Conservation (phyloP, 2,797 vertebrate species). For the Simalia tracyae region DNA sequence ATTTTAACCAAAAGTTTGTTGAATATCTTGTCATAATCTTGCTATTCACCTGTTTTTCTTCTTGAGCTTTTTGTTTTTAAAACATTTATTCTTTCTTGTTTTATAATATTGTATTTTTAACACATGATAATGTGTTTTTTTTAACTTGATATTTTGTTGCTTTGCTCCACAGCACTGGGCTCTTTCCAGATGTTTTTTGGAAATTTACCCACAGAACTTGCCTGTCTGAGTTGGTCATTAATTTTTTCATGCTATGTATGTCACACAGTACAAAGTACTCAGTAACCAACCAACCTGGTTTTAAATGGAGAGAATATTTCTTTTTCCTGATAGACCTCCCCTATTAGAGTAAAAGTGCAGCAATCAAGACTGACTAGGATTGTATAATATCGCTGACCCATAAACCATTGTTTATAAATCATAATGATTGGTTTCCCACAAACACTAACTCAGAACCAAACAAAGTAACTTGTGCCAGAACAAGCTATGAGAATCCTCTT, state of each 20-base stretch:
- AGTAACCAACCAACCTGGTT: background rate
- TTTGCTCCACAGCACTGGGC: background rate
- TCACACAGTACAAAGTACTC: slow-evolving; percentile 46
- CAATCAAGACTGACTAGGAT: background rate
- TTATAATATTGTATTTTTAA: background rate
- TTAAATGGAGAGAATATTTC: slow-evolving; percentile 29
- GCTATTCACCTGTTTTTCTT: background rate
- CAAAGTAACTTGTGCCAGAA: too few species aligned
- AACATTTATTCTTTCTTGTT: background rate
- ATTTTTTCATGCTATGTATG: background rate
- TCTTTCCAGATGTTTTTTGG: background rate
- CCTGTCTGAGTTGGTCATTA: slow-evolving; percentile 11
- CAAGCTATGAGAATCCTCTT: background rate
- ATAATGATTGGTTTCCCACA: too few species aligned
- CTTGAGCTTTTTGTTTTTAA: background rate
- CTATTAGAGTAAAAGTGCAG: background rate
- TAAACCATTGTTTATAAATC: too few species aligned
- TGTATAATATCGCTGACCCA: too few species aligned
- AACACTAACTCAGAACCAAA: too few species aligned
- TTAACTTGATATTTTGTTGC: background rate
- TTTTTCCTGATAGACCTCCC: background rate
- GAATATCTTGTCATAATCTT: background rate
- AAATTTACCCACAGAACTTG: background rate
- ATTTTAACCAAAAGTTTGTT: background rate
- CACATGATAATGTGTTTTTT: background rate